phyloP scores from a whole-genome alignment of 1,140 invertebrate species.

The Trissolcus basalis region DNA sequence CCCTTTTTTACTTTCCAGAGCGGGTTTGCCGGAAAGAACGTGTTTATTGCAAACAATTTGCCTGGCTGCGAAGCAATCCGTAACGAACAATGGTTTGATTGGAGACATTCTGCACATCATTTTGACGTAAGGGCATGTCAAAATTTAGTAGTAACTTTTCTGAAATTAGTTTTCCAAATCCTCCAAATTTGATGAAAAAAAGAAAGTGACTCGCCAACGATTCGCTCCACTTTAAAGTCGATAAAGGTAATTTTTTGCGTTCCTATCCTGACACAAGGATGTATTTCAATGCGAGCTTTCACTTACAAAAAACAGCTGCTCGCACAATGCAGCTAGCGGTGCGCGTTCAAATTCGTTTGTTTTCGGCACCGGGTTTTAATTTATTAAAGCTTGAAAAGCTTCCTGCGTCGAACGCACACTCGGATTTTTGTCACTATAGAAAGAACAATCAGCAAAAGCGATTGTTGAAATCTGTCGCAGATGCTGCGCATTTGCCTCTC shows the following conservation, averaged over 20 bases:
- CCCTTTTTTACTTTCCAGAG: slow-evolving; percentile 49
- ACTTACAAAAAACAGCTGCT: slow-evolving; percentile 52
- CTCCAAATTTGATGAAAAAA: slow-evolving; percentile 2
- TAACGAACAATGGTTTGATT: slow-evolving; percentile 69
- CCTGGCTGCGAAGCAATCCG: slow-evolving; percentile 66
- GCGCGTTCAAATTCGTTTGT: slow-evolving; percentile 33
- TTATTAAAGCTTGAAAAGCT: slow-evolving; percentile 53
- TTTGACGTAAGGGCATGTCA: slow-evolving; percentile 68
- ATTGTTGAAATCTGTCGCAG: slow-evolving; percentile 30
- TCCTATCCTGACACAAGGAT: slow-evolving; percentile 29
- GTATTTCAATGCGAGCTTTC: slow-evolving; percentile 50
- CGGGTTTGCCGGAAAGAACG: slow-evolving; percentile 66
- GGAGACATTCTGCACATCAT: slow-evolving; percentile 73
- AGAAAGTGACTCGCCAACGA: slow-evolving; percentile 4
- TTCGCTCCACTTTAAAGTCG: slow-evolving; percentile 49
- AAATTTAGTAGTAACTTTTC: too few relatives aligned
- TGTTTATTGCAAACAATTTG: slow-evolving; percentile 73
- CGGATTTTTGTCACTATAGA: slow-evolving; percentile 17
- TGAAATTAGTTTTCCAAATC: too few relatives aligned
- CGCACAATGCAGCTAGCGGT: slow-evolving; percentile 32
- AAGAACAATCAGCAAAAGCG: slow-evolving; percentile 40
- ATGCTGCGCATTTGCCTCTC: slow-evolving; percentile 2
- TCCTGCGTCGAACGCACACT: slow-evolving; percentile 18
- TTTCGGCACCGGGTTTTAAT: slow-evolving; percentile 41
- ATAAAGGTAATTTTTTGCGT: slow-evolving; percentile 53